A percentile compares a stretch with the other conserved stretches of the same genome.
phyloP scores from a whole-genome alignment of 1,140 invertebrate species.

The Harlomillsia oculata region DNA sequence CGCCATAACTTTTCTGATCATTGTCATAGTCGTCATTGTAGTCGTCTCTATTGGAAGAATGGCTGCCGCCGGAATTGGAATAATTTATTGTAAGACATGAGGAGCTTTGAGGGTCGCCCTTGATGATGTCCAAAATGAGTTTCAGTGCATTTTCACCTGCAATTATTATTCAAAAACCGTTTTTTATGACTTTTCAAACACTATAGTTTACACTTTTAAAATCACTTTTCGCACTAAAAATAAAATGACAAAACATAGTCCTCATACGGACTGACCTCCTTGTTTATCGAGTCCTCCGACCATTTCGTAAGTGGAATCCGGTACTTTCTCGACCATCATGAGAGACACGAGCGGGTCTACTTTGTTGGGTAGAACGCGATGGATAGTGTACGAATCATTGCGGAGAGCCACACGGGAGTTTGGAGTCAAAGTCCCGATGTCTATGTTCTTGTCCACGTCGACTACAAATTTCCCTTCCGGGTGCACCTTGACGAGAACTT shows the following conservation, averaged over 20 bases:
- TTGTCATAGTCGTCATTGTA: conserved; percentile 26
- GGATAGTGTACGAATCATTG: conserved; percentile 97
- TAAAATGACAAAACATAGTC: too few species aligned
- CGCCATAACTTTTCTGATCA: conserved; percentile 22
- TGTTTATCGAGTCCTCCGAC: conserved; percentile 98
- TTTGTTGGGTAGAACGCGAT: conserved; percentile 99
- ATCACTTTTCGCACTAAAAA: too few species aligned
- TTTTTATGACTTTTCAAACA: conserved; percentile 8
- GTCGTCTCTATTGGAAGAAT: conserved; percentile 14
- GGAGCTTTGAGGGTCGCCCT: conserved; percentile 26
- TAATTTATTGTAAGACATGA: conserved; percentile 32
- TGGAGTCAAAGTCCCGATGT: conserved; percentile 95
- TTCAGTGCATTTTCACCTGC: conserved; percentile 27
- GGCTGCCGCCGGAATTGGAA: conserved; percentile 22
- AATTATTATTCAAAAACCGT: background rate
- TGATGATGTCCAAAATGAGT: conserved; percentile 33
- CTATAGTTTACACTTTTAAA: too few species aligned
- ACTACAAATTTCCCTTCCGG: conserved; percentile 99
- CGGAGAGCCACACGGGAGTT: conserved; percentile 95
- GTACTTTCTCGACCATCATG: conserved; percentile 99
- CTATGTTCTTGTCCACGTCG: conserved; percentile 98
- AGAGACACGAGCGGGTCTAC: conserved; percentile 98
- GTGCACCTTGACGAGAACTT: conserved; percentile 96
- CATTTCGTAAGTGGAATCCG: conserved; percentile 99
- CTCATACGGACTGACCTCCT: conserved; percentile 67